A percentile compares a stretch with the other conserved stretches of the same genome.
Evolutionary conservation across 2,797 vertebrate genomes (phyloP).

Genomic region (Melanogrammus aeglefinus): DNA sequence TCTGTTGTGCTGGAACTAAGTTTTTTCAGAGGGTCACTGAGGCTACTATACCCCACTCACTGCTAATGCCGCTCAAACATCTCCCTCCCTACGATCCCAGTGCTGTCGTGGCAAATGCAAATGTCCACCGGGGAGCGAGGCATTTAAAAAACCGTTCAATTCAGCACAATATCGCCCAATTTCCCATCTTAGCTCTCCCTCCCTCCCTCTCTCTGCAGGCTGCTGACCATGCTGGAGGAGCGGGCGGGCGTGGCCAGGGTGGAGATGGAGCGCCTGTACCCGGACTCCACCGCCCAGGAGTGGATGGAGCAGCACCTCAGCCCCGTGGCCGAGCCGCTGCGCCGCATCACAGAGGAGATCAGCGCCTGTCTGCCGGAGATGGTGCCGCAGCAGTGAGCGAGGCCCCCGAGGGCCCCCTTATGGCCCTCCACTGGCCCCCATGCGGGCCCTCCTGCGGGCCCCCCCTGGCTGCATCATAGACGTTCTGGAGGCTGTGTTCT

Average conservation of each 20-base stretch:
- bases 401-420: background rate
- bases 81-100: background rate
- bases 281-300: slow-evolving; percentile 77
- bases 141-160: background rate
- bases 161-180: background rate
- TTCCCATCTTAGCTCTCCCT: background rate
- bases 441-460: background rate
- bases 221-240: slow-evolving; percentile 72
- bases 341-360: slow-evolving; percentile 76
- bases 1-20: no score
- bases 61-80: background rate
- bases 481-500: background rate
- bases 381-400: slow-evolving; percentile 34
- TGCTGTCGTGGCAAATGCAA: background rate
- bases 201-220: slow-evolving; percentile 61
- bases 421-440: background rate
- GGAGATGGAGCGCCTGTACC: slow-evolving; percentile 81
- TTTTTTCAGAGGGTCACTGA: no score
- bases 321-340: slow-evolving; percentile 76
- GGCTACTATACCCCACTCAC: background rate
- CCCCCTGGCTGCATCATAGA: background rate
- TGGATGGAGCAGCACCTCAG: slow-evolving; percentile 88
- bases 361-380: slow-evolving; percentile 61
- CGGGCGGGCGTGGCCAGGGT: slow-evolving; percentile 70
- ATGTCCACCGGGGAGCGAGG: background rate